phyloP scores from a whole-genome alignment of 2,888 invertebrate species.

The Drosophila infuscata region DNA sequence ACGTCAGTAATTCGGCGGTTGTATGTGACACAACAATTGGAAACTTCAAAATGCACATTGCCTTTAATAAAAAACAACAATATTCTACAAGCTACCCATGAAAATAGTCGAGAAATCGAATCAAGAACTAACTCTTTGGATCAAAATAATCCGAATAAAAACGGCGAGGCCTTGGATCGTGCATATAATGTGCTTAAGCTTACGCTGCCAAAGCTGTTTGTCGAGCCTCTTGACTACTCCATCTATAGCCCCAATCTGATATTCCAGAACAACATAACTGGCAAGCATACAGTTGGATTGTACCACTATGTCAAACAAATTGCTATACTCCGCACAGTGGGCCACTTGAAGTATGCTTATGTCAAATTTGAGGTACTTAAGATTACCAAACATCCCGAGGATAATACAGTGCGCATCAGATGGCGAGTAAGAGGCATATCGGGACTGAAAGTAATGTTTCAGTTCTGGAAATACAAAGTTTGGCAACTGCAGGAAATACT shows the following conservation, averaged over 20 bases:
- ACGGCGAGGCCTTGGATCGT: conserved; percentile 85
- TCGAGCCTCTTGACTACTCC: conserved; percentile 90
- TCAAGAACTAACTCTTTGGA: conserved; percentile 6
- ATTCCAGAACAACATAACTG: conserved; percentile 95
- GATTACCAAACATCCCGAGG: conserved; percentile 94
- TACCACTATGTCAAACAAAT: conserved; percentile 92
- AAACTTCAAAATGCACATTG: conserved; percentile 11
- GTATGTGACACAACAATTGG: conserved; percentile 34
- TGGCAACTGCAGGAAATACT: conserved; percentile 90
- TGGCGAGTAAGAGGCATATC: conserved; percentile 95
- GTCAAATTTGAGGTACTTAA: conserved; percentile 94
- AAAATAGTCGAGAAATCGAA: conserved; percentile 28
- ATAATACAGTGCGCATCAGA: conserved; percentile 92
- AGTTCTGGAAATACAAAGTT: conserved; percentile 93
- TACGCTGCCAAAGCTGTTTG: conserved; percentile 90
- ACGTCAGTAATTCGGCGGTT: conserved; percentile 29
- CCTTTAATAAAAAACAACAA: conserved; percentile 25
- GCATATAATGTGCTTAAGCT: conserved; percentile 85
- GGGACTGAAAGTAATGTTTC: conserved; percentile 90
- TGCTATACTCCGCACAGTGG: conserved; percentile 90
- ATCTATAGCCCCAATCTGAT: conserved; percentile 92
- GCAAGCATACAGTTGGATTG: conserved; percentile 90
- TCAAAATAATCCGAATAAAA: conserved; percentile 38
- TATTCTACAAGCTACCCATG: conserved; percentile 14
- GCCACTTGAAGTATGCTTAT: conserved; percentile 94